Evolutionary conservation across 1,140 invertebrate genomes (phyloP), one percentile per base, ranked within the genome.

Genomic region (Dufourea novaeangliae): DNA sequence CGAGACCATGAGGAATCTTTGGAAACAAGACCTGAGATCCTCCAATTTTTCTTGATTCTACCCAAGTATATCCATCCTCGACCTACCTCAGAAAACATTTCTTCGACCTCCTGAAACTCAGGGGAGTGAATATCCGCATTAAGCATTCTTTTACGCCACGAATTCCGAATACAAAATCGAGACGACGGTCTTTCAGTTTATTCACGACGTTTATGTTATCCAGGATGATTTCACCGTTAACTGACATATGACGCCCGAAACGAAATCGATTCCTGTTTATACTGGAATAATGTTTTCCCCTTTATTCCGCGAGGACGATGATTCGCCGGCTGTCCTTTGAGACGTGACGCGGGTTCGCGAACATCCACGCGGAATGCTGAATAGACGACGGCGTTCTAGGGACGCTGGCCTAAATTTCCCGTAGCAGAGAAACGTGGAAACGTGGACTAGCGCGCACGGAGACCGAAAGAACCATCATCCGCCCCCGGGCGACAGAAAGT

Each of bases 331-430:
- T 41, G 46, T 59, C 44, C 64, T 52, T 56, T 67, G 46, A 63
- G 77, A 76, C 66, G 64, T 56, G 25, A 57, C 12, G 14, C 14
- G 12, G 0, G 1, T 25, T 14, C 52, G 25, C 1, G 11, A 12
- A 2, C 17, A 20, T 20, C 44, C 44, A 46, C 25, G 54, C 12
- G 12, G n/a, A 52, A 54, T 22, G 27, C 57, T 83, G 79, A 83
- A 83, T 82, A 72, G 74, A 75, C 52, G n/a, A n/a, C n/a, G n/a
- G 63, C 34, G 34, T 50, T n/a, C 20, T 62, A 61, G 74, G 14
- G 63, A 29, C 54, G 75, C 50, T 83, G 80, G 50, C 75, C 69
- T 83, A 70, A 83, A 83, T 83, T 82, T 69, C 67, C 41, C 62
- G 34, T 67, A 50, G 52, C 54, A 81, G 56, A 41, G 54, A 41